Conservation (phyloP, 2,797 vertebrate species). For the Psittacula echo region DNA sequence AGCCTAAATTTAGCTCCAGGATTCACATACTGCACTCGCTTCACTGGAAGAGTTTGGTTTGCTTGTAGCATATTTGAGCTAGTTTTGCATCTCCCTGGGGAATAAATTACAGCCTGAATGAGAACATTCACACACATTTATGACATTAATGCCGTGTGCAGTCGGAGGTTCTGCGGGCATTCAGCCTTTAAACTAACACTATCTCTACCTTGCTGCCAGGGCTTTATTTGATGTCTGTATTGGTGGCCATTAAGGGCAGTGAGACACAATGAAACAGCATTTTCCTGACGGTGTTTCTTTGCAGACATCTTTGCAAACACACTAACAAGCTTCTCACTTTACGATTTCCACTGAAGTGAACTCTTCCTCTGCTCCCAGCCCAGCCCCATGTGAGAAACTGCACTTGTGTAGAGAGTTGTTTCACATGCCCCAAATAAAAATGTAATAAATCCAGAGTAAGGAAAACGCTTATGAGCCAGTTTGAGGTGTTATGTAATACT, state of each 20-base stretch:
- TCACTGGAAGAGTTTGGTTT: conserved; percentile 7
- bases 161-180: background rate
- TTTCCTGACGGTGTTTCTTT: background rate
- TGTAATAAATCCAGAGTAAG: conserved; percentile 43
- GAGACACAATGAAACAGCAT: background rate
- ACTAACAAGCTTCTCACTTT: background rate
- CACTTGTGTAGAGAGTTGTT: background rate
- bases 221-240: background rate
- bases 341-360: background rate
- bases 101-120: conserved; percentile 61
- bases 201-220: background rate
- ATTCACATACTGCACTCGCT: background rate
- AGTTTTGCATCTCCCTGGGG: conserved; percentile 50
- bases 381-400: background rate
- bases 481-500: conserved; percentile 32
- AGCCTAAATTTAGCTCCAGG: conserved; percentile 51
- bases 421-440: conserved; percentile 51
- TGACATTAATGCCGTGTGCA: background rate
- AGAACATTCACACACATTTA: conserved; percentile 53
- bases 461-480: conserved; percentile 15
- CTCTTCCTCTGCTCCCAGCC: background rate
- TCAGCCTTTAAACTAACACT: background rate
- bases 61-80: conserved; percentile 26
- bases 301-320: background rate
- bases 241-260: background rate